Evolutionary conservation across 2,797 vertebrate genomes (phyloP).

Genomic region (Sciurus carolinensis): DNA sequence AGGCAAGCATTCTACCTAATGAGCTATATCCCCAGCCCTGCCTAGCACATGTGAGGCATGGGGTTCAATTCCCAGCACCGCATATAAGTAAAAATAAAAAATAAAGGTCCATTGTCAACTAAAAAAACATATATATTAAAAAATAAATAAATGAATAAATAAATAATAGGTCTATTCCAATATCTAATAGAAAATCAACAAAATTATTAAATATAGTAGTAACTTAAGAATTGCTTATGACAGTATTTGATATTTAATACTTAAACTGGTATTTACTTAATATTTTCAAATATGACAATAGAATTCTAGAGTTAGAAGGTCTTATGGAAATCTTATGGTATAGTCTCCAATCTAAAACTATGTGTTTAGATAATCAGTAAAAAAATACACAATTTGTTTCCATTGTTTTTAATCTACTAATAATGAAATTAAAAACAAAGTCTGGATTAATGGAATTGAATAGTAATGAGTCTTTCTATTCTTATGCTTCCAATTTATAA

Average conservation of each 20-base stretch:
- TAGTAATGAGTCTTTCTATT: background rate
- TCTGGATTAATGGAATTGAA: background rate
- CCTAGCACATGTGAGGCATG: no score
- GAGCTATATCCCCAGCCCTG: no score
- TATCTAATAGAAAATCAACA: slow-evolving; percentile 54
- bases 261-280: background rate
- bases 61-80: no score
- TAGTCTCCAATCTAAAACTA: slow-evolving; percentile 2
- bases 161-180: background rate
- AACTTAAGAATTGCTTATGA: slow-evolving; percentile 37
- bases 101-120: no score
- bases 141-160: no score
- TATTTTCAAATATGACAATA: slow-evolving; percentile 54
- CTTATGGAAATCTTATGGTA: background rate
- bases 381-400: slow-evolving; percentile 2
- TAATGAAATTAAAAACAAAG: slow-evolving; percentile 53
- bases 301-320: slow-evolving; percentile 36
- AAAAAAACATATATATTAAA: no score
- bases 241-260: slow-evolving; percentile 10
- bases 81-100: no score
- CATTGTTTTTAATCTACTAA: slow-evolving; percentile 19
- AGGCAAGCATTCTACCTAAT: no score
- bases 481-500: slow-evolving; percentile 16
- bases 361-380: background rate
- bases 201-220: slow-evolving; percentile 35